Percentiles rank a stretch among this genome's conserved stretches.
Evolutionary conservation across 2,113 vertebrate species (phyloP).

Genomic region (Percopsis transmontana): DNA sequence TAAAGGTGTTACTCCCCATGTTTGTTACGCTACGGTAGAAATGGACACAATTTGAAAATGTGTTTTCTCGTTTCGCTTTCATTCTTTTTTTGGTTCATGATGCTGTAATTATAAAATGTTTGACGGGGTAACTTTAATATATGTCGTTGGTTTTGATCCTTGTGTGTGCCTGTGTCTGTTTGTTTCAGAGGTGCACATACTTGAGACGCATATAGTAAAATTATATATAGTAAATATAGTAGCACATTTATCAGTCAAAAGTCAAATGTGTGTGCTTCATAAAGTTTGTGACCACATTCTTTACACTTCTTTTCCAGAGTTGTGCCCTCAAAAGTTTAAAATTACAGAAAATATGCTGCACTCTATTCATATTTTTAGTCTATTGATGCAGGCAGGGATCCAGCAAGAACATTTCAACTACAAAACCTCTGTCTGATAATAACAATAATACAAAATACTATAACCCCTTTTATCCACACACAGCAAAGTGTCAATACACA

Average conservation of each 20-base stretch:
- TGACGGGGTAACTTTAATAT: slow-evolving; percentile 77
- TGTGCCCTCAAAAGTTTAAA: too few relatives aligned
- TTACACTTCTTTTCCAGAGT: too few relatives aligned
- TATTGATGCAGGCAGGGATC: too few relatives aligned
- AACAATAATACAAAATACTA: too few relatives aligned
- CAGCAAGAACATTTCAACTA: too few relatives aligned
- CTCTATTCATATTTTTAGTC: too few relatives aligned
- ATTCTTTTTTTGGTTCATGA: slow-evolving; percentile 70
- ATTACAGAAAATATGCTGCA: too few relatives aligned
- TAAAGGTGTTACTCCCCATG: slow-evolving; percentile 50
- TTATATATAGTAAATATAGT: not conserved
- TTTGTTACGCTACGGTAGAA: slow-evolving; percentile 70
- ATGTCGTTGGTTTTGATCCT: slow-evolving; percentile 72
- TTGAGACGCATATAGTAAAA: not conserved
- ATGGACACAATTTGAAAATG: slow-evolving; percentile 64
- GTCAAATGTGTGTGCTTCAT: not conserved
- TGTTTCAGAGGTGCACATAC: slow-evolving; percentile 9
- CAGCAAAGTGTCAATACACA: not conserved
- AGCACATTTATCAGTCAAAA: not conserved
- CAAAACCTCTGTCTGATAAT: too few relatives aligned
- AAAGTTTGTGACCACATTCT: too few relatives aligned
- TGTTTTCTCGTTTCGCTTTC: slow-evolving; percentile 61
- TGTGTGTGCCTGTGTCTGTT: slow-evolving; percentile 48
- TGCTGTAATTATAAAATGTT: slow-evolving; percentile 76
- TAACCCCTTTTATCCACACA: too few relatives aligned